Evolutionary conservation across 35 echinoderm and acorn worm genomes (phyloP).

Genomic region (Anneissia japonica): DNA sequence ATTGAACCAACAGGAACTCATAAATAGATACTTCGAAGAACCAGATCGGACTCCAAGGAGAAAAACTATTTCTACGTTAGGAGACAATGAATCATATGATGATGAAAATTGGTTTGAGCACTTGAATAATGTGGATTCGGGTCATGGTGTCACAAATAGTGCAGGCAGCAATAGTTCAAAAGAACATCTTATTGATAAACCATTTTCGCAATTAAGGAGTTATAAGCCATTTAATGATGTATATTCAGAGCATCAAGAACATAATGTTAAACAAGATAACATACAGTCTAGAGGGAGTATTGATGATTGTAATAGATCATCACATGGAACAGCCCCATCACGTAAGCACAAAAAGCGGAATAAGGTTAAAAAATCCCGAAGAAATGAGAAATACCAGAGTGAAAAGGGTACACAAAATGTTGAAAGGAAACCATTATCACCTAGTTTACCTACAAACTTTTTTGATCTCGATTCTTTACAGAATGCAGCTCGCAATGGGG

Average conservation of each 20-base stretch:
- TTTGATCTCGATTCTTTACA: slow-evolving; percentile 72
- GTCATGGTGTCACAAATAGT: too few relatives aligned
- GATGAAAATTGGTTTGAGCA: neutral
- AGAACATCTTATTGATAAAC: too few relatives aligned
- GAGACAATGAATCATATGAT: neutral
- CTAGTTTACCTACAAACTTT: neutral
- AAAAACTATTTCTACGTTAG: too few relatives aligned
- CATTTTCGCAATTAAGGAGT: too few relatives aligned
- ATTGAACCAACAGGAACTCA: too few relatives aligned
- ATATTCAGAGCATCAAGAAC: too few relatives aligned
- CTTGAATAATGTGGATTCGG: neutral
- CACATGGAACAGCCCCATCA: neutral
- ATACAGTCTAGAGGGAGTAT: neutral
- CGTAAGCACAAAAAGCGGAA: neutral
- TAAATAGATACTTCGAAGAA: neutral
- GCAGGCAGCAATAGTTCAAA: too few relatives aligned
- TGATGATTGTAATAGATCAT: neutral
- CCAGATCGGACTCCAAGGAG: neutral
- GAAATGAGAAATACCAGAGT: neutral
- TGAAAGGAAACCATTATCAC: neutral
- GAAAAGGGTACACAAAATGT: neutral
- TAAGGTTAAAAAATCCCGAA: neutral
- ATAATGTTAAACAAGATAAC: too few relatives aligned
- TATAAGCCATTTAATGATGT: too few relatives aligned
- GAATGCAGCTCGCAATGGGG: slow-evolving; percentile 71